Conservation (phyloP, 1,140 invertebrate genomes). For the Bradysia coprophila region DNA sequence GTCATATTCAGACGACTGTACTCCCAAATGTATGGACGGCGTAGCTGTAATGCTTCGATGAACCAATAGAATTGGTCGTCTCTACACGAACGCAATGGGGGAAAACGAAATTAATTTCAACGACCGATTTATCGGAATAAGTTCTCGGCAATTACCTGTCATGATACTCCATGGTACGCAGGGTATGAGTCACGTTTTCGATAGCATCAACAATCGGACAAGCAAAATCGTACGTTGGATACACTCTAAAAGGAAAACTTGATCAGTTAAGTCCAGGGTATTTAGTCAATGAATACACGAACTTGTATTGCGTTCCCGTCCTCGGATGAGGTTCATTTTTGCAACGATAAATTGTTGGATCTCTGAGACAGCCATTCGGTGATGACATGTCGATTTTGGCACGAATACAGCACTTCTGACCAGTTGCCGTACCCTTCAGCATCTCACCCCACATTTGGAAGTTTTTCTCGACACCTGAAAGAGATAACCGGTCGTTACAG, state of each 20-base stretch:
- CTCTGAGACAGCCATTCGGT: slow-evolving; percentile 88
- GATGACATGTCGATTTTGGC: slow-evolving; percentile 98
- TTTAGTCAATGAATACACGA: slow-evolving; percentile 4
- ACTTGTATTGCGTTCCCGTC: slow-evolving; percentile 94
- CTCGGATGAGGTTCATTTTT: slow-evolving; percentile 86
- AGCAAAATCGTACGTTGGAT: slow-evolving; percentile 99
- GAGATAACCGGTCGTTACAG: slow-evolving; percentile 4
- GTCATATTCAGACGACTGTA: slow-evolving; percentile 94
- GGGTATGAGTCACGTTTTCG: slow-evolving; percentile 92
- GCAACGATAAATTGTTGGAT: slow-evolving; percentile 99
- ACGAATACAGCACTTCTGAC: slow-evolving; percentile 78
- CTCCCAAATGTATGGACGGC: slow-evolving; percentile 89
- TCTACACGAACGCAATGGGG: no score
- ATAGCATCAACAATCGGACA: slow-evolving; percentile 97
- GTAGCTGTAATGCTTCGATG: slow-evolving; percentile 64
- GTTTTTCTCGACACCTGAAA: slow-evolving; percentile 69
- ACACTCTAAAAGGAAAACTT: slow-evolving; percentile 53
- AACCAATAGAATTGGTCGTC: slow-evolving; percentile 98
- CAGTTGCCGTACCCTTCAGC: slow-evolving; percentile 62
- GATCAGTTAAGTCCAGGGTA: slow-evolving; percentile 3
- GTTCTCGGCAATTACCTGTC: no score
- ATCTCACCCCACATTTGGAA: slow-evolving; percentile 88
- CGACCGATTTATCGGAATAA: no score
- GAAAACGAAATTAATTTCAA: no score
- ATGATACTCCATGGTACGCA: slow-evolving; percentile 96